Percentiles rank a stretch among this genome's conserved stretches.
These are phyloP conservation scores for Dendroctonus ponderosae DNA, from an alignment of 1,140 invertebrate species.

Conservation along the genomic window DNA sequence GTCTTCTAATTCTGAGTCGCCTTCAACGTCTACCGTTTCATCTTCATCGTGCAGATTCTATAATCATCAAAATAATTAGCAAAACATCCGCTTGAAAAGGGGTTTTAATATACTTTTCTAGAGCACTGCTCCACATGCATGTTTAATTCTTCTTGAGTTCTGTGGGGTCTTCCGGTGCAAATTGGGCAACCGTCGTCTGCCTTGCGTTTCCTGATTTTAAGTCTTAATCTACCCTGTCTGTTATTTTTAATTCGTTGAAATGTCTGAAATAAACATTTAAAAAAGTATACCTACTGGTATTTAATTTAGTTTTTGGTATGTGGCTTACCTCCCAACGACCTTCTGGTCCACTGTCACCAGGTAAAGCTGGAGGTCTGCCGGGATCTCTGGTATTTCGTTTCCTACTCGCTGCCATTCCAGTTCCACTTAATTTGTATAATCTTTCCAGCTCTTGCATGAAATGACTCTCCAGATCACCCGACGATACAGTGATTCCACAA, in stretches of 20 bases:
- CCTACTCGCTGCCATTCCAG: constrained; percentile 50
- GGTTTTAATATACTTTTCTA: constrained; percentile 48
- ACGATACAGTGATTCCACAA: constrained; percentile 72
- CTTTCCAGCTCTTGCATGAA: constrained; percentile 77
- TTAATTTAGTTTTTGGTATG: not conserved
- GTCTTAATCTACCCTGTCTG: constrained; percentile 63
- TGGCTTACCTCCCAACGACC: constrained; percentile 68
- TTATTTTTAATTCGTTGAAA: constrained; percentile 81
- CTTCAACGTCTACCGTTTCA: constrained; percentile 58
- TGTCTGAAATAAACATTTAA: constrained; percentile 52
- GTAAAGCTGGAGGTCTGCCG: constrained; percentile 51
- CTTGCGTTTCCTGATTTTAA: constrained; percentile 65
- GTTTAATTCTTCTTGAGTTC: constrained; percentile 68
- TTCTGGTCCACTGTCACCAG: constrained; percentile 60
- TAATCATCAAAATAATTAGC: constrained; percentile 17
- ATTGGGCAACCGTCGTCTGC: constrained; percentile 76
- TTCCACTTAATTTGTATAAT: constrained; percentile 62
- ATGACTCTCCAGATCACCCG: constrained; percentile 75
- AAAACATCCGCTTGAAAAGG: no score
- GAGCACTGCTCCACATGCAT: constrained; percentile 72
- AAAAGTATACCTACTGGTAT: not conserved
- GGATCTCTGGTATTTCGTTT: constrained; percentile 52
- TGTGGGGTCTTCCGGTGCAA: constrained; percentile 63
- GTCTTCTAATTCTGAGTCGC: constrained; percentile 51
- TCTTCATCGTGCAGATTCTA: constrained; percentile 51